These are phyloP conservation scores for Caenorhabditis becei DNA, from an alignment of 2,888 invertebrate species.

Conservation along the genomic window DNA sequence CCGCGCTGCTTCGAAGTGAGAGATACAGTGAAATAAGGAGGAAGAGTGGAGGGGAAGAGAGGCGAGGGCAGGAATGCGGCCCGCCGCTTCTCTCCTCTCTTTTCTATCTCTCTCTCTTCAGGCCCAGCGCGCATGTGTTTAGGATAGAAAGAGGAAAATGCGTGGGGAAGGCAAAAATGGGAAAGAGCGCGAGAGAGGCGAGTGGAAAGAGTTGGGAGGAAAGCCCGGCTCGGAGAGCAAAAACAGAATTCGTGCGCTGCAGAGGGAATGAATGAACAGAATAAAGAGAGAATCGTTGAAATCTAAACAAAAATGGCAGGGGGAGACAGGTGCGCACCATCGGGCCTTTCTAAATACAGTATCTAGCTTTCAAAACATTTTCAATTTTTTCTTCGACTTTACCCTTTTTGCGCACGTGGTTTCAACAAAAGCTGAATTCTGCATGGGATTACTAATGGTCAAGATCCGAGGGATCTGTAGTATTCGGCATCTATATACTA, in stretches of 20 bases:
- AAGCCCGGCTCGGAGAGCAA: not conserved
- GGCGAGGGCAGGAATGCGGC: conserved; percentile 31
- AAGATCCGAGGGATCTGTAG: too few relatives aligned
- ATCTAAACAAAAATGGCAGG: too few relatives aligned
- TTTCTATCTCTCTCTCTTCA: conserved; percentile 8
- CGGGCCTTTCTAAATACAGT: too few relatives aligned
- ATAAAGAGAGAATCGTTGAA: too few relatives aligned
- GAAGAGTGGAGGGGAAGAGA: conserved; percentile 18
- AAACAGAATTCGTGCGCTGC: not conserved
- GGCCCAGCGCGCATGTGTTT: conserved; percentile 8
- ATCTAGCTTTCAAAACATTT: too few relatives aligned
- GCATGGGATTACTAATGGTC: too few relatives aligned
- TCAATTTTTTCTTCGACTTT: too few relatives aligned
- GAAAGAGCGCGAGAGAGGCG: conserved; percentile 1
- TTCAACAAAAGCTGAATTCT: too few relatives aligned
- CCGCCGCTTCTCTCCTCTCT: conserved; percentile 15
- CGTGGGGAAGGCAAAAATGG: conserved; percentile 2
- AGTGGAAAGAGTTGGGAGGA: not conserved
- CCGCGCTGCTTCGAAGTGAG: conserved; percentile 19
- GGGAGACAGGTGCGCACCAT: too few relatives aligned
- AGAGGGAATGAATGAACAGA: too few relatives aligned
- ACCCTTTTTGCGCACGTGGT: too few relatives aligned
- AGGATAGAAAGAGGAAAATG: conserved; percentile 34
- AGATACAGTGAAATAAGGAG: conserved; percentile 7
- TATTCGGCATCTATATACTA: too few relatives aligned